Evolutionary conservation across 2,113 vertebrate species (phyloP).

Genomic region (Ictalurus furcatus): DNA sequence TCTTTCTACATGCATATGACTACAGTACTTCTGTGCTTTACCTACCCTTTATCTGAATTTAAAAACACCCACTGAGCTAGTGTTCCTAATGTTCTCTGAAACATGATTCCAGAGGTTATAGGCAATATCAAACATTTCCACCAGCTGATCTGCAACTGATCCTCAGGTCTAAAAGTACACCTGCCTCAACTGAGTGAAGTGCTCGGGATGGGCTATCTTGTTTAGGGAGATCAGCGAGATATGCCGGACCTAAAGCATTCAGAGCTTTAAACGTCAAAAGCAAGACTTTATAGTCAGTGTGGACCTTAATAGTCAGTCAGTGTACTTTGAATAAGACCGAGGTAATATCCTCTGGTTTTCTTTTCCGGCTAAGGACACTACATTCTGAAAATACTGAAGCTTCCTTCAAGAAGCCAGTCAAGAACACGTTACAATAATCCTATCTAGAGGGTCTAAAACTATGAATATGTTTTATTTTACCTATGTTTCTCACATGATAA

Average conservation of each 20-base stretch:
- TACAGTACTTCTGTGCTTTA: neutral
- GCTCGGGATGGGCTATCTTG: neutral
- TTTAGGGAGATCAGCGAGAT: constrained; percentile 1
- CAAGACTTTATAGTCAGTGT: neutral
- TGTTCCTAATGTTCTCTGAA: neutral
- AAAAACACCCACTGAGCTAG: neutral
- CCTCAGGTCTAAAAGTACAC: neutral
- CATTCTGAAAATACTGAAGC: neutral
- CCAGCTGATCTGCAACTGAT: neutral
- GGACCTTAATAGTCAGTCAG: neutral
- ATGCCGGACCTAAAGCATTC: neutral
- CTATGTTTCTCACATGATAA: neutral
- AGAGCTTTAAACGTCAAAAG: neutral
- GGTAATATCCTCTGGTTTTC: neutral
- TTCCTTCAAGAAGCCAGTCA: neutral
- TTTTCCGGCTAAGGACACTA: neutral
- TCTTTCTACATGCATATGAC: neutral
- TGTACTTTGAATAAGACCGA: neutral
- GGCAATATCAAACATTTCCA: constrained; percentile 1
- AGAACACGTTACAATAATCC: neutral
- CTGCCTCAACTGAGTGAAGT: neutral
- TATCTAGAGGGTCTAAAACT: neutral
- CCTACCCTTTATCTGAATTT: neutral
- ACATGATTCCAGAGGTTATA: neutral
- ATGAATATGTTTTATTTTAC: neutral